Evolutionary conservation across 2,888 invertebrate genomes (phyloP).

Genomic region (Heterodera filipjevi): DNA sequence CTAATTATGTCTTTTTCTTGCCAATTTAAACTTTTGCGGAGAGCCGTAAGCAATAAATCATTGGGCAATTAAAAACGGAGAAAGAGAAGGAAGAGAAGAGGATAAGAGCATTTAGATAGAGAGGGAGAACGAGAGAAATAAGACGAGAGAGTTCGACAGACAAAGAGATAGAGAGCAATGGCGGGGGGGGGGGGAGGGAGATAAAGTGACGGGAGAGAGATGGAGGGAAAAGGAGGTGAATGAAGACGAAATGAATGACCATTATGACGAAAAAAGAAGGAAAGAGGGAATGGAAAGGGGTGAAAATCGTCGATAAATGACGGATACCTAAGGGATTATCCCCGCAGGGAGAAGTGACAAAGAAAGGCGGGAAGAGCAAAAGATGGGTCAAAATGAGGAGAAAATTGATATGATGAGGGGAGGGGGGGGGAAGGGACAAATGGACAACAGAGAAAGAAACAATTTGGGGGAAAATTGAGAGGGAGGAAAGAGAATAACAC

Average conservation of each 20-base stretch:
- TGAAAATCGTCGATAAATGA: not conserved
- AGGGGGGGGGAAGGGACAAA: not conserved
- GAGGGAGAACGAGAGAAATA: not conserved
- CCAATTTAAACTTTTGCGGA: not conserved
- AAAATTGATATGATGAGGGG: not conserved
- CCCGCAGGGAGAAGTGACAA: constrained; percentile 6
- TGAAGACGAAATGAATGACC: not conserved
- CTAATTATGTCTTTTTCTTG: not conserved
- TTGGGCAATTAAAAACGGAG: not conserved
- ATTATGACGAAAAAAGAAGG: not conserved
- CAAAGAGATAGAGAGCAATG: not conserved
- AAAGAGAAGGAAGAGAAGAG: not conserved
- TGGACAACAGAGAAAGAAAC: not conserved
- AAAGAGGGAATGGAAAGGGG: not conserved
- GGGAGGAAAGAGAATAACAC: not conserved
- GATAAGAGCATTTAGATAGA: too few species aligned
- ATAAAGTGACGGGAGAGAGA: not conserved
- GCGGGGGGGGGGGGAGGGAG: too few species aligned
- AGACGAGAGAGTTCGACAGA: not conserved
- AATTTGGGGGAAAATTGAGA: not conserved
- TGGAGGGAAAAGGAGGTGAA: not conserved
- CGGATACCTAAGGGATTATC: constrained; percentile 11
- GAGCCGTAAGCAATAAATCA: not conserved
- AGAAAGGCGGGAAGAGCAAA: constrained; percentile 9
- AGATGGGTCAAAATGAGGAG: not conserved